phyloP scores from a whole-genome alignment of 1,140 invertebrate species.

The Drosophila sproati region DNA sequence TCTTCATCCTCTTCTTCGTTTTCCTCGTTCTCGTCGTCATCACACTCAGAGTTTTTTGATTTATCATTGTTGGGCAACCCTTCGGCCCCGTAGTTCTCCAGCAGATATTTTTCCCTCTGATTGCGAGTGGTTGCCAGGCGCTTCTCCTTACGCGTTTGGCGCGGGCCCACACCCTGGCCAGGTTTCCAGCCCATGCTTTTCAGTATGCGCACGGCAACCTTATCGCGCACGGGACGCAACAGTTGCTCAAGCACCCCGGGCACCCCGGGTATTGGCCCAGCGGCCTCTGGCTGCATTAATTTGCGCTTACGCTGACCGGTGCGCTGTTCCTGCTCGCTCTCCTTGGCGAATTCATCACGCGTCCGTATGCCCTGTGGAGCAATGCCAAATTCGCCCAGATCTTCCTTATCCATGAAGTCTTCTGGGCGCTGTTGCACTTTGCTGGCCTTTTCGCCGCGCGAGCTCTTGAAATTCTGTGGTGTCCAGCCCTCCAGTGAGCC shows the following conservation, averaged over 20 bases:
- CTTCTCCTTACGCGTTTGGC: conserved; percentile 86
- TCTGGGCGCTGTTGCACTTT: conserved; percentile 89
- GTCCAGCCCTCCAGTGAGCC: conserved; percentile 98
- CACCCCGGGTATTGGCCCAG: conserved; percentile 91
- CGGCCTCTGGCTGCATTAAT: conserved; percentile 81
- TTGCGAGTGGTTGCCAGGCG: conserved; percentile 62
- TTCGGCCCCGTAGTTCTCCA: conserved; percentile 74
- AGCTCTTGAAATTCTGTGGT: conserved; percentile 96
- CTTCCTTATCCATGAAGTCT: conserved; percentile 99
- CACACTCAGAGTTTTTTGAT: neutral
- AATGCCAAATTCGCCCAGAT: conserved; percentile 97
- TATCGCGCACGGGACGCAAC: conserved; percentile 92
- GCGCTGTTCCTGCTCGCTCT: conserved; percentile 85
- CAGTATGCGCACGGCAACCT: conserved; percentile 94
- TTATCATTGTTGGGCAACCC: conserved; percentile 35
- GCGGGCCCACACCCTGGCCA: conserved; percentile 95
- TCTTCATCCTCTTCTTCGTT: conserved; percentile 87
- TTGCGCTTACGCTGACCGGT: conserved; percentile 81
- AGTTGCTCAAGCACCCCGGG: conserved; percentile 91
- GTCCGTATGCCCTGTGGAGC: conserved; percentile 94
- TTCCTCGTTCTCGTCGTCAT: conserved; percentile 49
- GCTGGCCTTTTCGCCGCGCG: conserved; percentile 88
- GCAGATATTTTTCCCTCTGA: conserved; percentile 69
- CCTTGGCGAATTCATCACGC: conserved; percentile 89
- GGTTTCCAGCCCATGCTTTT: conserved; percentile 95